Evolutionary conservation across 2,888 invertebrate species (phyloP).

Genomic region (Tetrapedia diversipes): DNA sequence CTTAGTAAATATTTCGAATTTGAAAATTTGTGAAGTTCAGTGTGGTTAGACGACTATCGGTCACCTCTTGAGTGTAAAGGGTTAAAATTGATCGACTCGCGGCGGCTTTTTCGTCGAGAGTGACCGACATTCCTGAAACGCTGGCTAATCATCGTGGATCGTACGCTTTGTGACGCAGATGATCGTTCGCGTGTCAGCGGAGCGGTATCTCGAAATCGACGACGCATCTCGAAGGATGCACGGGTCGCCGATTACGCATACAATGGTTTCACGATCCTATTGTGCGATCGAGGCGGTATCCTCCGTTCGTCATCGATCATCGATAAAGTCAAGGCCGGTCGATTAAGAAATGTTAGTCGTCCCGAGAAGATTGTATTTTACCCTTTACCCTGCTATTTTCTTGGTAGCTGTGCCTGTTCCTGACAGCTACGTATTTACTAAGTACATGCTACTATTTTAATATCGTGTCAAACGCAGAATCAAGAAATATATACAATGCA

Average conservation of each 20-base stretch:
- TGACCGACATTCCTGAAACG: constrained; percentile 42
- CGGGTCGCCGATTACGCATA: constrained; percentile 49
- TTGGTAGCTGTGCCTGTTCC: too few relatives aligned
- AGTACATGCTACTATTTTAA: too few relatives aligned
- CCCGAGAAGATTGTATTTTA: too few relatives aligned
- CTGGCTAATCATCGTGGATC: constrained; percentile 50
- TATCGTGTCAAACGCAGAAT: too few relatives aligned
- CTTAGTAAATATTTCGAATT: too few relatives aligned
- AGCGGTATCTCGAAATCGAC: constrained; percentile 43
- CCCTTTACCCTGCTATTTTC: too few relatives aligned
- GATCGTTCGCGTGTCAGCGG: constrained; percentile 24
- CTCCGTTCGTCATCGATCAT: constrained; percentile 40
- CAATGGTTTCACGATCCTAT: constrained; percentile 40
- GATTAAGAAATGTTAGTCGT: not conserved
- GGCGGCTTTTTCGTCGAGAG: constrained; percentile 3
- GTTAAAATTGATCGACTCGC: not conserved
- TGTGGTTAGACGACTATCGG: too few relatives aligned
- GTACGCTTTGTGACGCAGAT: constrained; percentile 55
- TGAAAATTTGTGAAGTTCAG: too few relatives aligned
- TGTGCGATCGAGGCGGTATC: constrained; percentile 34
- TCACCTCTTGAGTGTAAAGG: too few relatives aligned
- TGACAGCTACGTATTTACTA: too few relatives aligned
- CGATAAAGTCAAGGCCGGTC: constrained; percentile 23
- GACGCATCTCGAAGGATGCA: constrained; percentile 48
- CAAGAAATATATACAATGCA: not conserved